These are phyloP conservation scores for Labroides dimidiatus DNA, from an alignment of 2,797 vertebrate genomes.

Conservation along the genomic window DNA sequence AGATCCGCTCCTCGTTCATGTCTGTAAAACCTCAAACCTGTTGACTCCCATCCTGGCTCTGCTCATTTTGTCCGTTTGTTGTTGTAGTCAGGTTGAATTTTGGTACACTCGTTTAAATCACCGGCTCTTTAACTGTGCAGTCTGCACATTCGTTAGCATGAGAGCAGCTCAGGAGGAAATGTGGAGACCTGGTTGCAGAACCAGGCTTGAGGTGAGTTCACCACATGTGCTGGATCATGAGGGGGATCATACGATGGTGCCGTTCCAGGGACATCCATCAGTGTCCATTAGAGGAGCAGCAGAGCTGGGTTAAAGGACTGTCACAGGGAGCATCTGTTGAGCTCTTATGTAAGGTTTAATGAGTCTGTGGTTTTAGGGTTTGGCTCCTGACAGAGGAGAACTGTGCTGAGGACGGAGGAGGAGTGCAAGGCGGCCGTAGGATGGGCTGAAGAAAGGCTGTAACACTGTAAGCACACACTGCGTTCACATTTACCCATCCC, in stretches of 20 bases:
- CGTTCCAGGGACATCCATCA: conserved; percentile 47
- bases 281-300: conserved; percentile 46
- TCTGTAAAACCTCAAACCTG: too few relatives aligned
- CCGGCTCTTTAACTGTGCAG: not conserved
- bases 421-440: conserved; percentile 45
- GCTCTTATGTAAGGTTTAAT: conserved; percentile 69
- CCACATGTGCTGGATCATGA: conserved; percentile 38
- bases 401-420: conserved; percentile 49
- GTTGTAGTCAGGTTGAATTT: not conserved
- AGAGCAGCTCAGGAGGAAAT: conserved; percentile 3
- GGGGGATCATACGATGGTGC: conserved; percentile 18
- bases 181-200: not conserved
- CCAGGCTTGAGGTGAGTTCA: conserved; percentile 27
- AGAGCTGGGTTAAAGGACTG: conserved; percentile 31
- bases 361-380: conserved; percentile 58
- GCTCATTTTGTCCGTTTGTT: too few relatives aligned
- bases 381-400: conserved; percentile 57
- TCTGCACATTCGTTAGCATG: conserved; percentile 5
- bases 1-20: too few relatives aligned
- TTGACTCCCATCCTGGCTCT: too few relatives aligned
- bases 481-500: not conserved
- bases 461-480: not conserved
- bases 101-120: conserved; percentile 9
- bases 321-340: conserved; percentile 70
- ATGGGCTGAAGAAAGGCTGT: too few relatives aligned